Evolutionary conservation across 2,888 invertebrate genomes (phyloP), one percentile per base, ranked within the genome.

Genomic region (Drymonia ruficornis): DNA sequence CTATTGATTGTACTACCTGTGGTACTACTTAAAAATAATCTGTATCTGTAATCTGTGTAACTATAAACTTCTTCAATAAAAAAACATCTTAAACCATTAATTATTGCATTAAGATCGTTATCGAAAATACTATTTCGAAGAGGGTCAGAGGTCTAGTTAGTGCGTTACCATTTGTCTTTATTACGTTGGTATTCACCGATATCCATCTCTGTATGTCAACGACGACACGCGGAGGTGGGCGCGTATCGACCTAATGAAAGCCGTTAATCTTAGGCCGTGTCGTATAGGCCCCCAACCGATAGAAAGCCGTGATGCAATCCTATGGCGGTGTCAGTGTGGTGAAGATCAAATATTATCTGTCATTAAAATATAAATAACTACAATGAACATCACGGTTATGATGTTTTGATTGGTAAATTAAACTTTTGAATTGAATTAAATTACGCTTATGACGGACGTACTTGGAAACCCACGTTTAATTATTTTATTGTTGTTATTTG

Each of bases 261-360:
- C 63, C 65, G 80, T 85, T 79, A 77, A 81, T 85, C 80, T 82
- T 72, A 38, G 60, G 48, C 55, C 59, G 63, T 70, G 70, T 70
- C 64, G 65, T 72, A 68, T 67, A n/a, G 52, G 58, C 45, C 48
- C 40, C 60, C 63, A 56, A 67, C 65, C 65, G 71, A 69, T 85
- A 86, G 86, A 87, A 86, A 87, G 87, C 81, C 72, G 67, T 83
- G 83, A 81, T 71, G 84, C 77, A 86, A 86, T 60, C 65, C 53
- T 59, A 55, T 42, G 52, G 53, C 45, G 40, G 64, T 62, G 67
- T 68, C 73, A 66, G 70, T 74, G 70, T 72, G 69, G 70, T 73
- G 74, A 70, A 61, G 67, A 58, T 70, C 70, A 70, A 72, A 70
- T 61, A 63, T 62, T 58, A 59, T 58, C 63, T 54, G 66, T 62